These are phyloP conservation scores for Drosophila kambysellisi DNA, from an alignment of 2,888 invertebrate genomes.

Conservation along the genomic window DNA sequence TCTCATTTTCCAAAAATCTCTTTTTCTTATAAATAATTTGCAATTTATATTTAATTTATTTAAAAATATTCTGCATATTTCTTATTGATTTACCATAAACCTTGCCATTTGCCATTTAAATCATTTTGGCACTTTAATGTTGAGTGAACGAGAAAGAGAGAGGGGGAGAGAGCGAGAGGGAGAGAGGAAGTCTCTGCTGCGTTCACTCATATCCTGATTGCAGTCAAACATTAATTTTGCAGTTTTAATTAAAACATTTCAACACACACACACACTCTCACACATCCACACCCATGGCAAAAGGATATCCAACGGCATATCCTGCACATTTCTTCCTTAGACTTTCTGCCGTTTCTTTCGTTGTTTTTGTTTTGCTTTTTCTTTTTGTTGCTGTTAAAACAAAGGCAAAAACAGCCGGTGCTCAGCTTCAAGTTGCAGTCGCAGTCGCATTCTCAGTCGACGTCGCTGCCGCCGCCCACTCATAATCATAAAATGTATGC, in stretches of 20 bases:
- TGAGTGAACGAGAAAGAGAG: no score
- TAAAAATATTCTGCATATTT: conserved; percentile 15
- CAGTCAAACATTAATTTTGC: conserved; percentile 73
- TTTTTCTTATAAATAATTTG: not conserved
- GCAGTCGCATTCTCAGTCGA: conserved; percentile 47
- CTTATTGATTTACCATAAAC: conserved; percentile 62
- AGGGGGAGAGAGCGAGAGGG: no score
- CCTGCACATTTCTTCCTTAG: conserved; percentile 24
- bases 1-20: accelerated
- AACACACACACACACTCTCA: conserved; percentile 24
- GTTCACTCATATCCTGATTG: conserved; percentile 49
- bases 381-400: conserved; percentile 11
- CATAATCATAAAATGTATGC: conserved; percentile 79
- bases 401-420: conserved; percentile 26
- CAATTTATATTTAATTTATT: not conserved
- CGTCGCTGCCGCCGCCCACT: conserved; percentile 28
- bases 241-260: conserved; percentile 79
- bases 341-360: conserved; percentile 18
- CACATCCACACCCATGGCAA: conserved; percentile 15
- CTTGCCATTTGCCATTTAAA: conserved; percentile 50
- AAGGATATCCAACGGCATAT: conserved; percentile 15
- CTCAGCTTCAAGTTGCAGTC: conserved; percentile 13
- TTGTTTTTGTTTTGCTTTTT: not conserved
- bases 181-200: not conserved
- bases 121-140: conserved; percentile 77